Base-by-base conservation (phyloP, 2,888 invertebrate species). In the Drosophila mulleri region DNA sequence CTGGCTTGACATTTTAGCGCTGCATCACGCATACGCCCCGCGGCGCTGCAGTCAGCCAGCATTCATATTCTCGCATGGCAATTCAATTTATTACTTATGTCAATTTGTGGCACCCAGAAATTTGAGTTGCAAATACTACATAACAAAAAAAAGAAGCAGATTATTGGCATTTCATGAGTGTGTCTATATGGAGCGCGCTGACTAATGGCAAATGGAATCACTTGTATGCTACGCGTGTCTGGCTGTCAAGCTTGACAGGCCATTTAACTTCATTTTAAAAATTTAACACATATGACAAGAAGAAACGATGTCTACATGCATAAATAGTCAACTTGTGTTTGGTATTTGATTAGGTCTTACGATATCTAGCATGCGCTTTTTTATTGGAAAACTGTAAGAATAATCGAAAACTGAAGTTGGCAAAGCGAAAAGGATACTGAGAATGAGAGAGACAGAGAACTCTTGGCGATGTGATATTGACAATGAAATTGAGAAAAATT, bases 51-150 rank as follows among this genome's bases (percentile, higher is more conserved):
- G 29, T 29, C 26, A 26, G 26, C 20, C 20, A 23, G 2, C 20
- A 23, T 23, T 23, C 20, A 23, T 23, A 26, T 26, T 26, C 26
- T 3, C 29, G 7, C 29, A 29, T 41, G n/a, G n/a, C 35, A 12
- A n/a, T 16, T 50, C 42, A 45, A 80, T 78, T 67, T 47, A 35
- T 37, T 32, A 47, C 56, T 72, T 71, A 62, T 62, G 69, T 80
- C 70, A 72, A 67, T 59, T 59, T 57, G 57, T 78, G 56, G 47
- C 78, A 68, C 32, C 37, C 7, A 45, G 58, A 39, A 48, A 66
- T 61, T 61, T 7, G 12, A 23, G 54, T 44, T 45, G 20, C 3
- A 48, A 39, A 65, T n/a, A 18, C 26, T 42, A 37, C n/a, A 48
- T 2, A 14, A 9, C 8, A 8, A 20, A 8, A 14, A 37, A 6